Evolutionary conservation across 1,140 invertebrate genomes (phyloP), one percentile per base, ranked within the genome.

Genomic region (Pteromalus puparum): DNA sequence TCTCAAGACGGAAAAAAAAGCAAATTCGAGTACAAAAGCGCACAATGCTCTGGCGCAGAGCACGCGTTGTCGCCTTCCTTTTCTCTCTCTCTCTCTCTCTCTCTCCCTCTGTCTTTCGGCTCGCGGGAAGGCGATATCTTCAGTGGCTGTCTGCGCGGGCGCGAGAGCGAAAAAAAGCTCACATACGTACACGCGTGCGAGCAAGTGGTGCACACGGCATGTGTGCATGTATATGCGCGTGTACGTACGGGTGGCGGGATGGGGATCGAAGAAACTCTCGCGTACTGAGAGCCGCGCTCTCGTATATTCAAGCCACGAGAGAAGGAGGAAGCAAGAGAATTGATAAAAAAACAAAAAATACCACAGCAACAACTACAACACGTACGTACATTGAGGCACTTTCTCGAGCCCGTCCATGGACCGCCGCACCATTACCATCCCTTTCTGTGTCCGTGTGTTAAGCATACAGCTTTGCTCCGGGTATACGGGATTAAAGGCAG

Each of bases 301-400:
- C 6, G 34, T 5, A 53, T 12, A 61, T 61, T 61, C 53, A 1
- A 18, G 21, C 21, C 53, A 61, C 18, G 15, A 53, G 48, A 18
- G 46, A n/a, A 76, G 28, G 15, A 61, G 15, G 61, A 53, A 18
- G 9, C 12, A n/a, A 28, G 61, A 76, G 21, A 77, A 53, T 5
- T 28, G 0, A 18, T n/a, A n/a, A 1, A 61, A n/a, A 5, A 61
- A 81, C 4, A 72, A 48, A 28, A n/a, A 18, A 7, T 28, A 82
- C 38, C 65, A 65, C 24, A 65, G 18, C 61, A 61, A 30, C 48
- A 77, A 42, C 38, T 42, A 75, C 21, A 75, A 65, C 81, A 82
- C 72, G 80, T 81, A 81, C 80, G 72, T 75, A 82, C 72, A 75
- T 82, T 75, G 70, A 82, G 34, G 30, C 81, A 82, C 72, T 74